Percentiles rank a stretch among this genome's conserved stretches.
These are phyloP conservation scores for Lutraria rhynchaena DNA, from an alignment of 1,140 invertebrate genomes.

Conservation along the genomic window DNA sequence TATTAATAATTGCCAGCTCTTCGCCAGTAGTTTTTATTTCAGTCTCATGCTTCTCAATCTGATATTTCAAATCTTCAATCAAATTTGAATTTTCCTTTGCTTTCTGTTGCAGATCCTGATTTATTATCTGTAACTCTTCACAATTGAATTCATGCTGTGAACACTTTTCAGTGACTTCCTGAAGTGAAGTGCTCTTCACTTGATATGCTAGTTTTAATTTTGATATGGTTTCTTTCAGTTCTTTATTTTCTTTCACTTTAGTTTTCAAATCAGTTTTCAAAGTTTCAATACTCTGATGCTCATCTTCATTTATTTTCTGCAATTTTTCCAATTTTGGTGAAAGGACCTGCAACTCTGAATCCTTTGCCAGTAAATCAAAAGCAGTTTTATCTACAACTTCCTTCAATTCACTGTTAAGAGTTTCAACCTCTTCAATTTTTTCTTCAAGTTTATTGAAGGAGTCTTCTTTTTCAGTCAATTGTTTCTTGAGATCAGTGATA, in stretches of 20 bases:
- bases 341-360: neutral
- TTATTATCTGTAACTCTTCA: constrained; percentile 28
- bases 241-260: constrained; percentile 20
- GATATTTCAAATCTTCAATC: constrained; percentile 19
- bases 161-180: constrained; percentile 11
- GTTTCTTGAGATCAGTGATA: neutral
- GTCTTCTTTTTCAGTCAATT: constrained; percentile 1
- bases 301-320: constrained; percentile 1
- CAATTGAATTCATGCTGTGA: constrained; percentile 34
- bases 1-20: constrained; percentile 31
- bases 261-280: constrained; percentile 16
- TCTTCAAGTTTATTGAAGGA: constrained; percentile 5
- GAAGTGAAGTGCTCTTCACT: constrained; percentile 1
- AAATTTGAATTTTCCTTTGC: constrained; percentile 11
- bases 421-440: constrained; percentile 19
- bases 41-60: neutral
- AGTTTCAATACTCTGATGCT: neutral
- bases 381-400: constrained; percentile 29
- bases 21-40: constrained; percentile 30
- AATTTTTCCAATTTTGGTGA: constrained; percentile 19
- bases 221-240: constrained; percentile 4
- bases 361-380: constrained; percentile 13
- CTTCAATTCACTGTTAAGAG: constrained; percentile 37
- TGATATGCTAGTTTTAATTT: constrained; percentile 11
- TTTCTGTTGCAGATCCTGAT: constrained; percentile 6